These are phyloP conservation scores for Sarcophaga subvicina DNA, from an alignment of 2,888 invertebrate species.

Conservation along the genomic window DNA sequence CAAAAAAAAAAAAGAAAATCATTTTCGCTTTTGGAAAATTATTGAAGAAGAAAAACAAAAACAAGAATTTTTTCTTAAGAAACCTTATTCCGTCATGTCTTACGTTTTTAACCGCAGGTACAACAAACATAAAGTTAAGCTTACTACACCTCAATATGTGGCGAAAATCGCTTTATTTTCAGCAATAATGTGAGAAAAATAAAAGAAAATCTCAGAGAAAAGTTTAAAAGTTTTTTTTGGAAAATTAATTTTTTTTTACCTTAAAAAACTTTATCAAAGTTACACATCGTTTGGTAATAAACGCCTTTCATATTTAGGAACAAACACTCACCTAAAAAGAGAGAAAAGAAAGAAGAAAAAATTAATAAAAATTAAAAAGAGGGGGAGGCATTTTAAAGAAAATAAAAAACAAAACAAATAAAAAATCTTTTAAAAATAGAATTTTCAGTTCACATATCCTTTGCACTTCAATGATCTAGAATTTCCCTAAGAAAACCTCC, in stretches of 20 bases:
- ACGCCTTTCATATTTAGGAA: not conserved
- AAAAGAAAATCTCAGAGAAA: not conserved
- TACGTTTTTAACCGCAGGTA: not conserved
- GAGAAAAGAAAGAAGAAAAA: not conserved
- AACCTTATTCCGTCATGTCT: conserved; percentile 36
- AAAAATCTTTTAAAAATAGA: no score
- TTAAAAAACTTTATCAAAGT: not conserved
- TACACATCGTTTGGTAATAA: not conserved
- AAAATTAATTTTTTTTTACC: conserved; percentile 23
- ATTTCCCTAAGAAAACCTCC: no score
- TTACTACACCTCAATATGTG: not conserved
- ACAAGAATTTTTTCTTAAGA: conserved; percentile 8
- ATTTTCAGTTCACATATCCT: no score
- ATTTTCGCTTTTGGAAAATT: not conserved
- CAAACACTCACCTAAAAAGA: conserved; percentile 49
- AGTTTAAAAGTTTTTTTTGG: not conserved
- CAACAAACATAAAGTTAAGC: not conserved
- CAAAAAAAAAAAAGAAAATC: not conserved
- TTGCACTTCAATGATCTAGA: no score
- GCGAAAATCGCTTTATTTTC: conserved; percentile 17
- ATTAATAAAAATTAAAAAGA: conserved; percentile 3
- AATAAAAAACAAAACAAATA: no score
- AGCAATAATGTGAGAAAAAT: not conserved
- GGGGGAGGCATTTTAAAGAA: not conserved
- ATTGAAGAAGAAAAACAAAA: not conserved